phyloP scores from a whole-genome alignment of 1,140 invertebrate genomes.

The Camponotus pennsylvanicus region DNA sequence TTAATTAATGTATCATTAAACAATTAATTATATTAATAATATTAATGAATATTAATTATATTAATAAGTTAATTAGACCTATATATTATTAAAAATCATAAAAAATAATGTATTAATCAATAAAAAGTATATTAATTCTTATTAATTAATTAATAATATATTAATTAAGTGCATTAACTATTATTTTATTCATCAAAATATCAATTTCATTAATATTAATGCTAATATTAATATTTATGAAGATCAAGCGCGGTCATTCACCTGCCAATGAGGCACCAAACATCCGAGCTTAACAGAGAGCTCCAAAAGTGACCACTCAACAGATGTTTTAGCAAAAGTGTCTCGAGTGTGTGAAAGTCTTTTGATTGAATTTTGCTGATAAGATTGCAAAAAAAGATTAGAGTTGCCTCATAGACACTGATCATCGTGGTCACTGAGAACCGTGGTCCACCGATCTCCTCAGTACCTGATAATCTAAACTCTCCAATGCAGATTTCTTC shows the following conservation, averaged over 20 bases:
- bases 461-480: conserved; percentile 58
- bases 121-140: not conserved
- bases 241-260: conserved; percentile 51
- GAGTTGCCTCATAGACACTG: conserved; percentile 78
- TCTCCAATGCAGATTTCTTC: conserved; percentile 72
- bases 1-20: conserved; percentile 19
- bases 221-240: not conserved
- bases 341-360: conserved; percentile 75
- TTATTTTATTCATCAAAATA: not conserved
- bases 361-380: conserved; percentile 71
- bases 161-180: not conserved
- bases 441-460: conserved; percentile 60
- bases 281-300: conserved; percentile 78
- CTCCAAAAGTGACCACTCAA: conserved; percentile 78
- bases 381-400: conserved; percentile 74
- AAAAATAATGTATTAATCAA: not conserved
- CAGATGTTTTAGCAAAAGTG: conserved; percentile 79
- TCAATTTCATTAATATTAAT: conserved; percentile 6
- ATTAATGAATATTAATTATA: too few species aligned
- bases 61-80: not conserved
- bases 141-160: conserved; percentile 15
- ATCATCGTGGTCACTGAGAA: too few species aligned
- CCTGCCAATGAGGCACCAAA: conserved; percentile 82
- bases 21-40: not conserved
- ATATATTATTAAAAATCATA: not conserved